Evolutionary conservation across 1,140 invertebrate genomes (phyloP).

Genomic region (Orussus abietinus): DNA sequence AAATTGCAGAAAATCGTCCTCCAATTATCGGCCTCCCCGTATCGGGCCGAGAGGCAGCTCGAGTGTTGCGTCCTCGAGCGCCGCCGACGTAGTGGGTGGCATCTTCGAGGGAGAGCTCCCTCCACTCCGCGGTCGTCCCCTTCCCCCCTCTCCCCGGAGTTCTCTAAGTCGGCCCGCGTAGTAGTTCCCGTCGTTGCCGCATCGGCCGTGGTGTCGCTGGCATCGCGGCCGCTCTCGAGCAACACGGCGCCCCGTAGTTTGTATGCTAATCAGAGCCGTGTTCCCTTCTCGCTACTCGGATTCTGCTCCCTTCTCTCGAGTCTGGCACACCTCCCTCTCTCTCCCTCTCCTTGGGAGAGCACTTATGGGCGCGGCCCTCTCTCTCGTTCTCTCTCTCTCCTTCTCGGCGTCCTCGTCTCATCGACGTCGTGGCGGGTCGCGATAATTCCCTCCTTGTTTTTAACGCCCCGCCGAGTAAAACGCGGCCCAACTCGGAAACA

Average conservation of each 20-base stretch:
- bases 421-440: conserved; percentile 4
- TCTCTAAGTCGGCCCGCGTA: neutral
- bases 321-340: conserved; percentile 1
- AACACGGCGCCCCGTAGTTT: conserved; percentile 35
- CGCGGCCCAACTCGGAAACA: conserved; percentile 11
- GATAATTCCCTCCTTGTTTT: conserved; percentile 17
- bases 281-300: conserved; percentile 30
- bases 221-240: conserved; percentile 20
- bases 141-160: too few relatives aligned
- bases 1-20: too few relatives aligned
- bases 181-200: conserved; percentile 4
- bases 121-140: neutral
- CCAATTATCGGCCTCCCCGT: too few relatives aligned
- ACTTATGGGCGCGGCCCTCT: too few relatives aligned
- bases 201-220: conserved; percentile 14
- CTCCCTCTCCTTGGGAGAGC: too few relatives aligned
- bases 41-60: too few relatives aligned
- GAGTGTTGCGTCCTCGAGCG: too few relatives aligned
- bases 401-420: neutral
- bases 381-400: conserved; percentile 4
- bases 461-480: conserved; percentile 14
- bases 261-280: conserved; percentile 39
- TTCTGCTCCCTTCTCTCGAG: conserved; percentile 12
- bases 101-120: too few relatives aligned
- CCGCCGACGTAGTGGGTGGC: too few relatives aligned